Evolutionary conservation across 2,888 invertebrate genomes (phyloP), one percentile per base, ranked within the genome.

Genomic region (Penaeus monodon): DNA sequence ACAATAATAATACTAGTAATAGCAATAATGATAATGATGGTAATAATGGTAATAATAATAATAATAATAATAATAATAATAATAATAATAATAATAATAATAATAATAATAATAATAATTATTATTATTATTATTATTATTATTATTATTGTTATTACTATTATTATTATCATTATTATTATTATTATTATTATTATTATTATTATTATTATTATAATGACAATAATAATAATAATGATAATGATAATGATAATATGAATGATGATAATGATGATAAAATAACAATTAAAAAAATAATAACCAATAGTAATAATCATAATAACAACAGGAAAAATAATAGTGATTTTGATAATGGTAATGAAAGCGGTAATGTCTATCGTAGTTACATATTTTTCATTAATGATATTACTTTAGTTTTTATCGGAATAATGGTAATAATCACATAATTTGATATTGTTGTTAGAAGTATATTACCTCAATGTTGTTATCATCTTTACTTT

Each of bases 1-100:
- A 20, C 14, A 68, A 68, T 8, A 12, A 68, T 10, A 12, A 20
- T 68, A 12, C 6, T 29, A 68, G 14, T 68, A 12, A 68, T 68
- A 68, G 20, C 24, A 49, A 76, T 49, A 27, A 84, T 57, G 44
- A 84, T 29, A 84, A 82, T 63, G 3, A 80, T n/a, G 82, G 64
- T 63, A 64, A 84, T 80, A 84, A 84, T 49, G 12, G 82, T 17
- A 84, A 84, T 80, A 49, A 80, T 57, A 84, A 81, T 22, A 38
- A 82, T 27, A 78, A 84, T 33, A 82, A 84, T 49, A 84, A 84
- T n/a, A 84, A 84, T 63, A 83, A 84, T 80, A 10, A 84, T 63
- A 80, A 81, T 63, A 2, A 49, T 22, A 84, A 84, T 4, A 22
- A 70, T 70, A 24, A 70, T 24, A 70, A 70, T 14, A 6, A 29